phyloP scores from a whole-genome alignment of 2,113 vertebrate species.

The Rattus norvegicus region GRCr8 NC_086039.1:62168001-62168500 shows the following conservation, averaged over 20 bases:
- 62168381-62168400: not conserved
- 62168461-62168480: not conserved
- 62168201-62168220: slow-evolving; percentile 69
- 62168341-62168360: not conserved
- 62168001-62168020: slow-evolving; percentile 53
- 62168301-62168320: not conserved
- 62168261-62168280: slow-evolving; percentile 29
- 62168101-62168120: slow-evolving; percentile 84
- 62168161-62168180: slow-evolving; percentile 71
- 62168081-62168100: slow-evolving; percentile 80
- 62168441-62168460: not conserved
- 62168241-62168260: slow-evolving; percentile 1
- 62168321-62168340: not conserved
- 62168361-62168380: not conserved
- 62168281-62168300: slow-evolving; percentile 15
- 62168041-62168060: slow-evolving; percentile 66
- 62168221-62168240: slow-evolving; percentile 37
- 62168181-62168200: slow-evolving; percentile 70
- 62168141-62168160: slow-evolving; percentile 88
- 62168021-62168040: slow-evolving; percentile 59
- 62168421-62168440: not conserved
- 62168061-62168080: slow-evolving; percentile 68
- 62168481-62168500: not conserved
- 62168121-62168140: slow-evolving; percentile 77
- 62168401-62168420: not conserved